Base-by-base conservation (phyloP, 2,113 vertebrate genomes). In the Cyprinodon variegatus region DNA sequence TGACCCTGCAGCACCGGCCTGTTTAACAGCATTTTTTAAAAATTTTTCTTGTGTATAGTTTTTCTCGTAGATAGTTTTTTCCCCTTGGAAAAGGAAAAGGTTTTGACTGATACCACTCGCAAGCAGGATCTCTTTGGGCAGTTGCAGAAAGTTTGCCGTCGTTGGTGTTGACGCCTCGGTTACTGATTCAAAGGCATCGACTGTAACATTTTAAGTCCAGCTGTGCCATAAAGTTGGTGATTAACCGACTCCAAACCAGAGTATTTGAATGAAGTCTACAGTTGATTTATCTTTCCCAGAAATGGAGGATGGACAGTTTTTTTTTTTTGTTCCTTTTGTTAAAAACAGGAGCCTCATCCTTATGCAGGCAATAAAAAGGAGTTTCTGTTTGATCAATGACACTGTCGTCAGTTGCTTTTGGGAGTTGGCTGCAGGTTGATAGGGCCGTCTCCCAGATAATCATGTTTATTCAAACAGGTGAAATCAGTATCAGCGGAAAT, bases 341-440 rank as follows among this genome's bases (percentile, higher is more conserved):
- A 8, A 2, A 45, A 29, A 29, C 14, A 70, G 57, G 38, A 60
- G 61, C 4, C 4, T 20, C 70, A 82, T 87, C 70, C 79, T 80
- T 29, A 53, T 67, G 38, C 71, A 11, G 57, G 74, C 61, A 38
- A 85, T 82, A 82, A 82, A 86, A 79, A 43, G 22, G 45, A 20
- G 60, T 61, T 77, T 76, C 65, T 91, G 77, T 91, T 90, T 88
- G 83, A 89, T 79, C 74, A 90, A 60, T 66, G 77, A 82, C 60
- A 64, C 79, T 63, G 60, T 77, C 79, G 71, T 75, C 79, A 68
- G 82, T 82, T 76, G 65, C 38, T 41, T 68, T 73, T 75, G 84
- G 82, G 83, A 83, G 88, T 36, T 78, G 74, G 59, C 60, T 86
- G 46, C 50, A 59, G 36, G 70, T 6, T 48, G 17, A n/a, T 20